Evolutionary conservation across 2,797 vertebrate species (phyloP).

Genomic region (Pterois miles): DNA sequence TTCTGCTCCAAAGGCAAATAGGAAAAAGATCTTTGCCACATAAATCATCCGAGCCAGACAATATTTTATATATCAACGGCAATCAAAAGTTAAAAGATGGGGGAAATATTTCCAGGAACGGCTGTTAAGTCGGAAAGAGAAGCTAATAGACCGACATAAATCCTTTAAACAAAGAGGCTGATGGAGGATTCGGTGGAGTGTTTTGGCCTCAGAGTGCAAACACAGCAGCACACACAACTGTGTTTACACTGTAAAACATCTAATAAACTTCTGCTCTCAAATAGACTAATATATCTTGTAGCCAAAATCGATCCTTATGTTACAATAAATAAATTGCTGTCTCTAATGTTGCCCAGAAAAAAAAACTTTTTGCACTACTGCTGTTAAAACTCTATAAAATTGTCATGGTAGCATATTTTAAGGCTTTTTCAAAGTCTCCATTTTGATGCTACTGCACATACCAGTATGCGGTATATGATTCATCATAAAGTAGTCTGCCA

Average conservation of each 20-base stretch:
- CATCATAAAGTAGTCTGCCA: constrained; percentile 4
- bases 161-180: constrained; percentile 50
- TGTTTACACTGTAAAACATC: constrained; percentile 23
- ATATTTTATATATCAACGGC: constrained; percentile 49
- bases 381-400: not conserved
- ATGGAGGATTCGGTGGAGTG: constrained; percentile 22
- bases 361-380: not conserved
- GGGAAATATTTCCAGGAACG: constrained; percentile 40
- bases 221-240: constrained; percentile 12
- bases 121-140: constrained; percentile 30
- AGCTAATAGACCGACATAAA: constrained; percentile 41
- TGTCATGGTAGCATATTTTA: not conserved
- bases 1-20: constrained; percentile 41
- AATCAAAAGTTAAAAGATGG: constrained; percentile 47
- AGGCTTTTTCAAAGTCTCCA: constrained; percentile 3
- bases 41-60: constrained; percentile 49
- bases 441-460: not conserved
- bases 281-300: constrained; percentile 10
- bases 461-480: not conserved
- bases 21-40: constrained; percentile 32
- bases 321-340: constrained; percentile 28
- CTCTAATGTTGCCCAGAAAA: constrained; percentile 8
- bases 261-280: constrained; percentile 34
- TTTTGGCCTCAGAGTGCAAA: constrained; percentile 30
- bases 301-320: constrained; percentile 38